phyloP scores from a whole-genome alignment of 2,888 invertebrate genomes.

The Blastobasis lacticolella region DNA sequence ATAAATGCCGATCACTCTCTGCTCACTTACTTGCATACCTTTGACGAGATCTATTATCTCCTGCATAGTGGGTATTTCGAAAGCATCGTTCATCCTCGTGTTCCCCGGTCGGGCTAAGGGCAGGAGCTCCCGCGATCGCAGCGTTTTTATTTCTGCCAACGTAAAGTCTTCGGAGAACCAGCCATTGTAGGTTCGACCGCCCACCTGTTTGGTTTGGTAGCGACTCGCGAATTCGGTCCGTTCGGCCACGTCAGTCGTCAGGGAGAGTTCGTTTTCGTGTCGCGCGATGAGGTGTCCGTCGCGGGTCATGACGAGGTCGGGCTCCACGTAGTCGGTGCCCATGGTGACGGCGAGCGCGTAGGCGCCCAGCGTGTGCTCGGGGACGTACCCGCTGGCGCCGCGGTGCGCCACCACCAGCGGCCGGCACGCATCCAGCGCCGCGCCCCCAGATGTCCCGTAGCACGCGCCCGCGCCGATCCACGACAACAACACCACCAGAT shows the following conservation, averaged over 20 bases:
- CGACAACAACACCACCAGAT: not conserved
- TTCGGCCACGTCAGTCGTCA: constrained; percentile 45
- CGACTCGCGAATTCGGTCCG: constrained; percentile 46
- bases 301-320: constrained; percentile 58
- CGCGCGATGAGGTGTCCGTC: constrained; percentile 51
- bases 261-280: constrained; percentile 54
- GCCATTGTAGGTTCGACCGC: constrained; percentile 36
- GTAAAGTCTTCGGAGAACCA: constrained; percentile 67
- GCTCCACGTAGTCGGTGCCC: constrained; percentile 62
- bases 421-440: constrained; percentile 18
- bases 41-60: constrained; percentile 58
- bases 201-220: constrained; percentile 39
- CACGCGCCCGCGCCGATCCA: not conserved
- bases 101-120: constrained; percentile 51
- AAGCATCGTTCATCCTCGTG: constrained; percentile 45
- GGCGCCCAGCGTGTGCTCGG: constrained; percentile 60
- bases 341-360: constrained; percentile 57
- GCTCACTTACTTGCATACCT: constrained; percentile 44
- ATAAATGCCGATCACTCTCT: constrained; percentile 50
- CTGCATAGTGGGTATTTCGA: constrained; percentile 48
- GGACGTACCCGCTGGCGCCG: constrained; percentile 61
- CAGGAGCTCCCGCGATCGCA: constrained; percentile 48
- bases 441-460: no score
- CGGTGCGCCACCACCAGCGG: constrained; percentile 52
- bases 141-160: constrained; percentile 51